These are phyloP conservation scores for Asbolus verrucosus DNA, from an alignment of 1,140 invertebrate genomes.

Conservation along the genomic window DNA sequence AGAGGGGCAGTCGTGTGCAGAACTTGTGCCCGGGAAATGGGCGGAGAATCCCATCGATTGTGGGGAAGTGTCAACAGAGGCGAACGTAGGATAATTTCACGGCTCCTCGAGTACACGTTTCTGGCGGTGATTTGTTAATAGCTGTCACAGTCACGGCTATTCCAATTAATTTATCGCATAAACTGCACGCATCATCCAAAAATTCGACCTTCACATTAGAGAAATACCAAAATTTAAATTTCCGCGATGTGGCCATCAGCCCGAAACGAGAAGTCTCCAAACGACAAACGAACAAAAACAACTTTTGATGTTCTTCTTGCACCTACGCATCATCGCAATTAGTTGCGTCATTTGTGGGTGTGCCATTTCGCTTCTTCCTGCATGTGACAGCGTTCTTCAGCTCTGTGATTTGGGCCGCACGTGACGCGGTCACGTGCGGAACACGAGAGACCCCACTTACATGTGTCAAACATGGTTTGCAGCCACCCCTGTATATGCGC, in stretches of 20 bases:
- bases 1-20: conserved; percentile 37
- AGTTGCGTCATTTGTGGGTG: conserved; percentile 48
- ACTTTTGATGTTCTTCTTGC: too few relatives aligned
- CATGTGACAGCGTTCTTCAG: conserved; percentile 49
- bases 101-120: conserved; percentile 50
- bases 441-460: conserved; percentile 63
- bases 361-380: conserved; percentile 48
- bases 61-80: conserved; percentile 53
- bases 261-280: too few relatives aligned
- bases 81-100: conserved; percentile 52
- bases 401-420: conserved; percentile 57
- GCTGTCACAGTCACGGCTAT: conserved; percentile 44
- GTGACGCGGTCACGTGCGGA: conserved; percentile 53
- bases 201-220: too few relatives aligned
- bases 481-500: conserved; percentile 35
- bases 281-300: too few relatives aligned
- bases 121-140: conserved; percentile 51
- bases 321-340: too few relatives aligned
- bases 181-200: too few relatives aligned
- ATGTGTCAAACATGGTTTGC: conserved; percentile 64
- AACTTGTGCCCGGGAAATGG: conserved; percentile 44
- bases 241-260: neutral
- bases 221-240: too few relatives aligned
- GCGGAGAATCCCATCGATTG: conserved; percentile 51
- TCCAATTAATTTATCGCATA: conserved; percentile 44